A percentile compares a stretch with the other conserved stretches of the same genome.
Conservation (phyloP, 2,888 invertebrate species). For the Smittia sp. region DNA sequence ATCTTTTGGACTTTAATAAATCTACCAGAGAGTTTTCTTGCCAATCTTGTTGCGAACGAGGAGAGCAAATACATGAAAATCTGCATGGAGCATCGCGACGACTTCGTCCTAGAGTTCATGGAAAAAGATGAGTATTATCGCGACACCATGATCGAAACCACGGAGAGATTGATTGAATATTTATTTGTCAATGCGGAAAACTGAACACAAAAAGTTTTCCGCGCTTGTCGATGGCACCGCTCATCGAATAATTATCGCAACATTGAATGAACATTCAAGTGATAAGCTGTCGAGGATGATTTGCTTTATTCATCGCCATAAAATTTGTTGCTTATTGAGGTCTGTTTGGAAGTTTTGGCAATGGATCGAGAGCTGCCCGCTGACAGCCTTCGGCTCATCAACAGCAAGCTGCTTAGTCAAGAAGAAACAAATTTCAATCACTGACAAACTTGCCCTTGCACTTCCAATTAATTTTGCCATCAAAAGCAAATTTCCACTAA, state of each 20-base stretch:
- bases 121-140: conserved; percentile 23
- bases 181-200: conserved; percentile 2
- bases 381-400: too few relatives aligned
- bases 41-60: conserved; percentile 1
- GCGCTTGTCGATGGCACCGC: too few relatives aligned
- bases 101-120: background rate
- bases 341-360: too few relatives aligned
- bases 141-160: background rate
- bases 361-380: too few relatives aligned
- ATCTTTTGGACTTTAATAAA: conserved; percentile 20
- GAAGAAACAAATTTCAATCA: too few relatives aligned
- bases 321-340: background rate
- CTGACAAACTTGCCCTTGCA: too few relatives aligned
- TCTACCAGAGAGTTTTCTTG: background rate
- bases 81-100: background rate
- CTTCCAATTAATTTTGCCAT: too few relatives aligned
- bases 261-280: background rate
- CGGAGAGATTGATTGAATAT: conserved; percentile 23
- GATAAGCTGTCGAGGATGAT: background rate
- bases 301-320: background rate
- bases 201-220: background rate
- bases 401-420: too few relatives aligned
- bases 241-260: too few relatives aligned
- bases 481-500: too few relatives aligned
- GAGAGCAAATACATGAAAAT: conserved; percentile 10